Evolutionary conservation across 2,113 vertebrate species (phyloP), one percentile per base, ranked within the genome.

Genomic region (Baryphthengus martii): DNA sequence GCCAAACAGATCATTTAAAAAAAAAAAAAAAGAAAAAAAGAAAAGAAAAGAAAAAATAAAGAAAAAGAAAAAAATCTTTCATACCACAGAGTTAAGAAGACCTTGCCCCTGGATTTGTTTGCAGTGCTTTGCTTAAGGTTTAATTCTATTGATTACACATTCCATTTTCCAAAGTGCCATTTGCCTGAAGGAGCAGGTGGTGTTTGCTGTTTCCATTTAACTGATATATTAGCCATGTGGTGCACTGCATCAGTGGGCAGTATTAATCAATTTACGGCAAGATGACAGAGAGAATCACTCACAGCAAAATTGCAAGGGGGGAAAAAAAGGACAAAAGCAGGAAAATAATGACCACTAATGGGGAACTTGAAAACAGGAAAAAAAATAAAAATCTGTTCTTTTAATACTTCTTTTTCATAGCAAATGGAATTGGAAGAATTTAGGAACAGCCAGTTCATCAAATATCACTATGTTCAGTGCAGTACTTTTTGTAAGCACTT

Each of bases 101-200:
- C 95, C 95, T 97, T 97, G 96, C 88, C 80, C 97, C 97, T 97
- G 97, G 97, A 98, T 97, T 97, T 89, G 97, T 97, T 97, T 97
- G 97, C 85, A 95, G 97, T 97, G 96, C 95, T 97, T 97, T 97
- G 97, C 98, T 98, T 98, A 98, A 98, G 97, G 97, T 98, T 98
- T 98, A 98, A 98, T 98, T 98, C 98, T 98, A 98, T 98, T 98
- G 98, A 98, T 98, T 98, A 98, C 98, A 98, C 98, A 98, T 98
- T 98, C 98, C 98, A 98, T 98, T 98, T 98, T 98, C 97, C 97
- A 97, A 98, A 98, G 98, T 98, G 98, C 98, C 97, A 98, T 98
- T 98, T 98, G 98, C 98, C 96, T 98, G 98, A 98, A 98, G 98
- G 98, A 98, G 98, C 98, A 98, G 98, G 98, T 98, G 98, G 98